These are phyloP conservation scores for Drosophila oshimai DNA, from an alignment of 1,140 invertebrate genomes.

Conservation along the genomic window DNA sequence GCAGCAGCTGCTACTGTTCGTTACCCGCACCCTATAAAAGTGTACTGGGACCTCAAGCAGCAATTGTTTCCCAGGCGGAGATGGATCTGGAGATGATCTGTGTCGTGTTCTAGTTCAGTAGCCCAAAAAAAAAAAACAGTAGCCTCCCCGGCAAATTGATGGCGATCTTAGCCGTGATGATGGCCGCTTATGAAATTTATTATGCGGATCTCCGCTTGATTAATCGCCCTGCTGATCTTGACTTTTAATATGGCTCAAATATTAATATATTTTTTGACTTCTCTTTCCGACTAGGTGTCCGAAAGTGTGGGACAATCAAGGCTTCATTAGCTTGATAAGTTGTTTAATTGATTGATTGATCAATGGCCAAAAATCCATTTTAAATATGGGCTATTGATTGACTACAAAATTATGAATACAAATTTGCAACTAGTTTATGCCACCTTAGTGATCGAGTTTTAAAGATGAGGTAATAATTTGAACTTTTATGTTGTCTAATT, in stretches of 20 bases:
- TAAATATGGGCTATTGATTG: slow-evolving; percentile 9
- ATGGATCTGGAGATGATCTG: background rate
- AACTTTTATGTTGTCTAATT: background rate
- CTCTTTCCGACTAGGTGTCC: background rate
- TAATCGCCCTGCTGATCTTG: slow-evolving; percentile 61
- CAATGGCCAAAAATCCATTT: slow-evolving; percentile 12
- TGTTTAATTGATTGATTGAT: slow-evolving; percentile 39
- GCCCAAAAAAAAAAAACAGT: slow-evolving; percentile 9
- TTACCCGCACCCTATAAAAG: slow-evolving; percentile 17
- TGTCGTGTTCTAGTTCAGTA: slow-evolving; percentile 23
- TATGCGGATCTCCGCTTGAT: slow-evolving; percentile 44
- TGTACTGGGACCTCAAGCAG: slow-evolving; percentile 19
- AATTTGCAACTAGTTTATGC: background rate
- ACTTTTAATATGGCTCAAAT: slow-evolving; percentile 30
- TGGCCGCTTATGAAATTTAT: slow-evolving; percentile 24
- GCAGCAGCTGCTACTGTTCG: background rate
- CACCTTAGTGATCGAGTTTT: slow-evolving; percentile 5
- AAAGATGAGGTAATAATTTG: background rate
- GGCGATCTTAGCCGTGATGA: slow-evolving; percentile 10
- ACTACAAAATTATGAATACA: background rate
- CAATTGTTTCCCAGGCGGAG: slow-evolving; percentile 36
- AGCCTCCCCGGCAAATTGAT: slow-evolving; percentile 13
- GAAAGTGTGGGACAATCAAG: slow-evolving; percentile 26
- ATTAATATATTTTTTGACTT: slow-evolving; percentile 6
- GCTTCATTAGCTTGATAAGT: slow-evolving; percentile 47